Percentiles rank a stretch among this genome's conserved stretches.
These are phyloP conservation scores for Apodemia hepburni DNA, from an alignment of 2,888 invertebrate genomes.

Conservation along the genomic window DNA sequence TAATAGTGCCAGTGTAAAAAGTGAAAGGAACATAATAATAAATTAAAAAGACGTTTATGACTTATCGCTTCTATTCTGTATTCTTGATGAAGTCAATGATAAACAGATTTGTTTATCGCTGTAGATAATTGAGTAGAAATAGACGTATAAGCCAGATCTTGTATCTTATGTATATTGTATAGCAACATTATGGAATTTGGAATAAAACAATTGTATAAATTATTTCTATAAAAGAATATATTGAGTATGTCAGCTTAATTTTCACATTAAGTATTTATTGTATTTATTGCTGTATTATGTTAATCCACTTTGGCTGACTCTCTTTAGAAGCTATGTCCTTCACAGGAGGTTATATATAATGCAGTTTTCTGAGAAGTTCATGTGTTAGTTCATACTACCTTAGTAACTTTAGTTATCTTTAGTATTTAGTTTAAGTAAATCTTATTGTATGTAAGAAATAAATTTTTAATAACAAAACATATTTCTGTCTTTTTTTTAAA, in stretches of 20 bases:
- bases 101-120: neutral
- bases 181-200: conserved; percentile 64
- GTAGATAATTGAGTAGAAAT: conserved; percentile 16
- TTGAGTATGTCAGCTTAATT: conserved; percentile 55
- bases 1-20: conserved; percentile 51
- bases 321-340: conserved; percentile 43
- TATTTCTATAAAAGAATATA: conserved; percentile 44
- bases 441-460: conserved; percentile 75
- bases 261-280: conserved; percentile 70
- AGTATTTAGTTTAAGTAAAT: conserved; percentile 68
- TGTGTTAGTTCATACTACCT: conserved; percentile 70
- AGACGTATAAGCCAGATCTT: conserved; percentile 28
- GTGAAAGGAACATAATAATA: neutral
- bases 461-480: conserved; percentile 64
- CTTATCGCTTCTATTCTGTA: conserved; percentile 8
- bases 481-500: neutral
- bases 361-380: conserved; percentile 58
- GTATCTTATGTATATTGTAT: conserved; percentile 63
- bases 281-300: conserved; percentile 64
- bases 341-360: conserved; percentile 57
- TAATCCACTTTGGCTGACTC: conserved; percentile 55
- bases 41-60: conserved; percentile 2
- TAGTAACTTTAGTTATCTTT: conserved; percentile 61
- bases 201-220: conserved; percentile 61
- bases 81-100: neutral